These are phyloP conservation scores for Microcebus ravelobensis DNA, from an alignment of 2,113 vertebrate genomes.

Conservation along the genomic window DNA sequence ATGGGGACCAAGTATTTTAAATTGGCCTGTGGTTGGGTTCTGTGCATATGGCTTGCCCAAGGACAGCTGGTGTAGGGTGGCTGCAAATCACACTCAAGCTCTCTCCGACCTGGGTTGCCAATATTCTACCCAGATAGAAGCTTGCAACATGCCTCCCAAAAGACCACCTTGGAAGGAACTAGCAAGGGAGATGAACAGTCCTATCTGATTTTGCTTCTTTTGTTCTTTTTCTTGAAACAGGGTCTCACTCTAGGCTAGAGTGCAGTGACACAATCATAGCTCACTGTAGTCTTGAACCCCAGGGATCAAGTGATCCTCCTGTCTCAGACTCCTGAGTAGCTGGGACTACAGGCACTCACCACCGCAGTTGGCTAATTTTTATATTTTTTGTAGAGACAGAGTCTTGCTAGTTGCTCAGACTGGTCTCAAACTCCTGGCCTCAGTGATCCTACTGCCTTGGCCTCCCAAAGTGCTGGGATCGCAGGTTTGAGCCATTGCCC, in stretches of 20 bases:
- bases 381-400: too few relatives aligned
- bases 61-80: neutral
- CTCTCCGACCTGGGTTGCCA: neutral
- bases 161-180: neutral
- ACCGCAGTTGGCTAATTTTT: too few relatives aligned
- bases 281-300: too few relatives aligned
- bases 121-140: neutral
- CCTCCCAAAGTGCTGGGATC: too few relatives aligned
- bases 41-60: neutral
- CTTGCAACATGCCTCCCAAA: neutral
- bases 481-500: too few relatives aligned
- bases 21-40: neutral
- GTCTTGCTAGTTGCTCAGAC: too few relatives aligned
- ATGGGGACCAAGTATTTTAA: neutral
- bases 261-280: neutral
- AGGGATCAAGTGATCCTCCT: too few relatives aligned
- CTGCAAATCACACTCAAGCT: neutral
- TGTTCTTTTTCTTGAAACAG: neutral
- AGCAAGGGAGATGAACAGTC: neutral
- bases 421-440: too few relatives aligned
- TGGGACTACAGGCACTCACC: too few relatives aligned
- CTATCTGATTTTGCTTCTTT: neutral
- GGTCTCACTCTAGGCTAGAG: neutral
- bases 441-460: too few relatives aligned
- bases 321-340: too few relatives aligned